Base-by-base conservation (phyloP, 2,888 invertebrate genomes). In the Nymphalis c-album region DNA sequence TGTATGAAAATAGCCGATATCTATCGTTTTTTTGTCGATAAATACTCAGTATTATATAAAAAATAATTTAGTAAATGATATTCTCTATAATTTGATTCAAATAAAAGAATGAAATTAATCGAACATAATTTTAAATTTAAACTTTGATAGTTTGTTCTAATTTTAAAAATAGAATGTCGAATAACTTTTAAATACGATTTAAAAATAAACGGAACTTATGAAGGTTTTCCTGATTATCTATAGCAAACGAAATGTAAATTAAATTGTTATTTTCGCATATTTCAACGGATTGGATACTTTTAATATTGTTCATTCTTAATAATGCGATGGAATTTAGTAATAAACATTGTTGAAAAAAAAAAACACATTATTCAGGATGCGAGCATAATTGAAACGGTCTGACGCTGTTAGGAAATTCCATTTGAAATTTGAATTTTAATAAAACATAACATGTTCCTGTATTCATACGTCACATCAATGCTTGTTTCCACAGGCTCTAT, bases 391-490 rank as follows among this genome's bases (percentile, higher is more conserved):
- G 75, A 74, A 75, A 73, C 69, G 65, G 66, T 68, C 70, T 67
- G 58, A 63, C 63, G 71, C 63, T 70, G 71, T 71, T 71, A 71
- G 70, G 64, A 83, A 74, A 83, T 81, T 85, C 79, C 80, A 77
- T 78, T 78, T 74, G 72, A 82, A 87, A 87, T 89, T 88, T 83
- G 85, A 86, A 87, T 85, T 89, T 89, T 86, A 88, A 87, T 88
- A 87, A 85, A 85, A 88, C 82, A 85, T 80, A 83, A 81, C 86
- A 79, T 85, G 86, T 84, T 83, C 81, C 75, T 80, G 84, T 87
- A 88, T 89, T 87, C 88, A 88, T 89, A 89, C 86, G 85, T 90
- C 88, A 89, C 88, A 86, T 88, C 85, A 86, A 83, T 85, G 88
- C 85, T 86, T 86, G 89, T 89, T 86, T 89, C 85, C 85, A 85